Evolutionary conservation across 2,888 invertebrate genomes (phyloP), one percentile per base, ranked within the genome.

Genomic region (Sarcophaga rosellei): DNA sequence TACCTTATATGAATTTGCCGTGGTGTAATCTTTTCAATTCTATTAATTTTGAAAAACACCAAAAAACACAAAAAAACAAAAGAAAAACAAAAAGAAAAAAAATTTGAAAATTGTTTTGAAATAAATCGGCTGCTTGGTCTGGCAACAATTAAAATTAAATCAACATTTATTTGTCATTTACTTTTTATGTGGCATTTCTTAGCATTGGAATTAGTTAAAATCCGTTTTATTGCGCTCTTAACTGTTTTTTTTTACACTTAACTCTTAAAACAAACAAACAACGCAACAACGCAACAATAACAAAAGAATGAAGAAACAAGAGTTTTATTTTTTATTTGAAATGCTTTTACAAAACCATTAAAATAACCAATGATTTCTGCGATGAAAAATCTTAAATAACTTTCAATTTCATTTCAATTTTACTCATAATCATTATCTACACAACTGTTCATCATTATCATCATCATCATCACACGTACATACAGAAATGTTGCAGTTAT

Each of bases 351-450:
- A 59, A 76, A 75, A 75, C 23, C 45, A 15, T 53, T 47, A n/a
- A 84, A 80, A 72, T 57, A 75, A 70, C 20, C 20, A 70, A 66
- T 53, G 69, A 57, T 69, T 75, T 61, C 17, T 0, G 4, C 5
- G 15, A 44, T 15, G 47, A 65, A 61, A 73, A 63, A 0, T 35
- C 10, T 1, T 1, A 35, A 59, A 57, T 61, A 59, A 68, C 83
- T 83, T 83, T 83, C 73, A 73, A 73, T 78, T 83, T 83, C 47
- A 62, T 66, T 35, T 8, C 35, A 35, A 35, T 35, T 82, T 76
- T 66, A 66, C 25, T 72, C 65, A 61, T 77, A 76, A 25, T 20
- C 35, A 20, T 35, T 53, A 53, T 17, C 17, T 17, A 17, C 53
- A 53, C 17, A 17, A 53, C 17, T 35, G 35, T 35, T 35, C 23